Evolutionary conservation across 2,888 invertebrate species (phyloP).

Genomic region (Cheilosia vernalis): DNA sequence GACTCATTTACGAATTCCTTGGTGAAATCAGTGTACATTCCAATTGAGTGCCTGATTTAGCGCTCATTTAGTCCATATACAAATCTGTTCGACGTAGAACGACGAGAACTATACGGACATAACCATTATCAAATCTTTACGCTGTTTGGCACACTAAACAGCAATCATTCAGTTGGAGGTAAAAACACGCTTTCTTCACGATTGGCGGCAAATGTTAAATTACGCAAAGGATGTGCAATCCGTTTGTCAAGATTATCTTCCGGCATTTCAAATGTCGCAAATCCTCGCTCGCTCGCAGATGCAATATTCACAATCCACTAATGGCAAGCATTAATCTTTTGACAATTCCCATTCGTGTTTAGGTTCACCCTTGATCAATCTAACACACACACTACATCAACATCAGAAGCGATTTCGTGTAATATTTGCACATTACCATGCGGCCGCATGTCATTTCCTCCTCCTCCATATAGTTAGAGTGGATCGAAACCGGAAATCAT

Average conservation of each 20-base stretch:
- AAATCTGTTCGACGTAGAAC: too few species aligned
- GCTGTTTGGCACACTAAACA: neutral
- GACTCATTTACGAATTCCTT: too few species aligned
- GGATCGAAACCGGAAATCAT: conserved; percentile 62
- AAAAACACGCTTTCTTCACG: neutral
- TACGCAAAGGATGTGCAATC: neutral
- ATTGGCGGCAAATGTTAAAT: neutral
- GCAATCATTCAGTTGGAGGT: neutral
- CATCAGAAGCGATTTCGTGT: conserved; percentile 43
- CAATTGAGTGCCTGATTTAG: too few species aligned
- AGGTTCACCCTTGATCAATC: conserved; percentile 45
- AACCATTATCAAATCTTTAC: too few species aligned
- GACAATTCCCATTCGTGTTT: conserved; percentile 26
- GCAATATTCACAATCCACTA: conserved; percentile 5
- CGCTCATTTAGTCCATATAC: too few species aligned
- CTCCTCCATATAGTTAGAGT: neutral
- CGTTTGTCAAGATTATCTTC: conserved; percentile 5
- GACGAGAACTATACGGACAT: too few species aligned
- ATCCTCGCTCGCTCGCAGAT: neutral
- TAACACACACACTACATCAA: conserved; percentile 23
- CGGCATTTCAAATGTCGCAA: neutral
- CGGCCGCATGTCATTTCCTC: conserved; percentile 49
- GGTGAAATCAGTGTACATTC: too few species aligned
- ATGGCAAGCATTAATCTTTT: conserved; percentile 11
- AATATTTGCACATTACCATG: conserved; percentile 57